A percentile compares a stretch with the other conserved stretches of the same genome.
Conservation (phyloP, 1,140 invertebrate genomes). For the Heterodera carotae region DNA sequence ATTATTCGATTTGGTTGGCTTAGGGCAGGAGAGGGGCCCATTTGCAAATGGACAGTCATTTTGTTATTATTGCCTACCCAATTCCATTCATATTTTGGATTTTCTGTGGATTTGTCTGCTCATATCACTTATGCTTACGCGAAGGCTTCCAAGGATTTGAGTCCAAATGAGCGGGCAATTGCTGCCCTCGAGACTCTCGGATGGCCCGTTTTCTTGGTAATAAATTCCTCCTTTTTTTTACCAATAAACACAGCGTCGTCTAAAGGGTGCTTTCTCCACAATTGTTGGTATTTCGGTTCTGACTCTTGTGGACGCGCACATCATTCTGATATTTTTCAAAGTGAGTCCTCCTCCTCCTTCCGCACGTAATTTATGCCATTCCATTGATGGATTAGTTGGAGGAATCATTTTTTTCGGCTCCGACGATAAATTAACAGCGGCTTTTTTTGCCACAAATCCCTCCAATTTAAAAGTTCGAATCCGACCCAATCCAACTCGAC, state of each 20-base stretch:
- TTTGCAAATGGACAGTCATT: too few relatives aligned
- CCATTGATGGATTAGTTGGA: too few relatives aligned
- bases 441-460: too few relatives aligned
- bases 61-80: too few relatives aligned
- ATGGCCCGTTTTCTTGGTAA: conserved; percentile 80
- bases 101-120: conserved; percentile 85
- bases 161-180: conserved; percentile 70
- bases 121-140: conserved; percentile 75
- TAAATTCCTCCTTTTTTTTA: conserved; percentile 67
- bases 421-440: too few relatives aligned
- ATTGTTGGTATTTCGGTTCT: conserved; percentile 63
- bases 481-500: too few relatives aligned
- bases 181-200: conserved; percentile 77
- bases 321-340: conserved; percentile 61
- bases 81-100: conserved; percentile 33
- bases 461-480: too few relatives aligned
- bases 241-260: too few relatives aligned
- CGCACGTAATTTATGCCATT: too few relatives aligned
- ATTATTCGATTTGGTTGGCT: too few relatives aligned
- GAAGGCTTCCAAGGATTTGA: conserved; percentile 58
- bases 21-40: too few relatives aligned
- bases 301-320: conserved; percentile 60
- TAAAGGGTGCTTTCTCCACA: conserved; percentile 61
- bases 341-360: background rate
- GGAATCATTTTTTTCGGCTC: too few relatives aligned